Evolutionary conservation across 2,797 vertebrate species (phyloP).

Genomic region (Ptychobarbus kaznakovi): DNA sequence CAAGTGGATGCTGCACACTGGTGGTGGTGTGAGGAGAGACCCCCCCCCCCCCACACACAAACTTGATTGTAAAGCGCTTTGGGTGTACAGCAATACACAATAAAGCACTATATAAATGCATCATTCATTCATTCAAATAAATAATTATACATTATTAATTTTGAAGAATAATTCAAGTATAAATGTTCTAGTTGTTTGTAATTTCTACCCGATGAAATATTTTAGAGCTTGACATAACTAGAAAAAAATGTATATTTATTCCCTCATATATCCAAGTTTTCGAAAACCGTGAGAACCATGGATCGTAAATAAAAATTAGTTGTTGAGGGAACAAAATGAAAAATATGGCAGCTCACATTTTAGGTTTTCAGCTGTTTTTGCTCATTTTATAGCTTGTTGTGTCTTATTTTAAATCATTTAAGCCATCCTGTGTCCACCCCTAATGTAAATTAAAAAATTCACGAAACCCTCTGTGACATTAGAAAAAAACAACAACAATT

Average conservation of each 20-base stretch:
- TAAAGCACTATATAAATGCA: too few relatives aligned
- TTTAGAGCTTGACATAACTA: not conserved
- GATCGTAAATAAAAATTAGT: not conserved
- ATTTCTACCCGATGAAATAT: not conserved
- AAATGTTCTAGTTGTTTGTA: not conserved
- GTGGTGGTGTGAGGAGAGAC: too few relatives aligned
- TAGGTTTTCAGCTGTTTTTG: not conserved
- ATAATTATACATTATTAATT: too few relatives aligned
- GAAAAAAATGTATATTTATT: not conserved
- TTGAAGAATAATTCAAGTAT: too few relatives aligned
- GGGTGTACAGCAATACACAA: too few relatives aligned
- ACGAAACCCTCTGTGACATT: not conserved
- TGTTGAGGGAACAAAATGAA: not conserved
- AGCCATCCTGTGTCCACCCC: not conserved
- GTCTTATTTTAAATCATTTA: not conserved
- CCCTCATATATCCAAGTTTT: not conserved
- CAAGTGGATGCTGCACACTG: too few relatives aligned
- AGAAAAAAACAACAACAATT: slow-evolving; percentile 19
- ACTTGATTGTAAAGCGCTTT: too few relatives aligned
- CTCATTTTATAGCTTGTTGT: not conserved
- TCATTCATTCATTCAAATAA: too few relatives aligned
- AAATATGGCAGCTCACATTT: not conserved
- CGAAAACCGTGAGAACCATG: not conserved
- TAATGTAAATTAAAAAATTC: not conserved
- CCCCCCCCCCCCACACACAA: too few relatives aligned